Evolutionary conservation across 2,888 invertebrate species (phyloP), one percentile per base, ranked within the genome.

Genomic region (Phalera bucephala): DNA sequence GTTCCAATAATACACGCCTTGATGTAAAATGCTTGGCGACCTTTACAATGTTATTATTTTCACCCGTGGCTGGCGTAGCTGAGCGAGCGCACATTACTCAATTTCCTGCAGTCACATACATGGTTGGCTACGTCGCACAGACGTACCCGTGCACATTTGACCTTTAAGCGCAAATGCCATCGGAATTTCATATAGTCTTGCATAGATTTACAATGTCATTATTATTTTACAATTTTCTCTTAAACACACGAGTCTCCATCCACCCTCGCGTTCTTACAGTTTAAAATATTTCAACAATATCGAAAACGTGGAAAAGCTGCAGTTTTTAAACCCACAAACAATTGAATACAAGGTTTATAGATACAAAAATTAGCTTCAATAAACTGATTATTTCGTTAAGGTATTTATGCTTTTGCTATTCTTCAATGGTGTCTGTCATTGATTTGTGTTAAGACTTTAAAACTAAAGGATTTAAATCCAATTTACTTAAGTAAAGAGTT

Each of bases 131-230:
- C 36, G 25, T 40, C 3, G 37, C 31, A 39, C 31, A 33, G 20
- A 13, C 15, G 34, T 30, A 43, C 55, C 36, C 41, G 50, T 61
- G 52, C 42, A 48, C 52, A 33, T 44, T 37, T 68, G 61, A 64
- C 67, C 68, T 71, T 64, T 67, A 35, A 29, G 40, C 40, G 44
- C 40, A 59, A 68, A 67, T 64, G 60, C 33, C 59, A 62, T 36
- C 40, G 37, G 43, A 36, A 47, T 46, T 58, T 39, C 31, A 60
- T 50, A 47, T 46, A 50, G 35, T 29, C 40, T 45, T 30, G 31
- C 33, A 38, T 30, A 38, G 28, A 39, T 51, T 42, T 10, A 30
- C 25, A 29, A 35, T 15, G 8, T 10, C 3, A 3, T 21, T 26
- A 15, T 25, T 21, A 29, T 14, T 10, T 22, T 10, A 22, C 5